phyloP scores from a whole-genome alignment of 1,140 invertebrate genomes.

The Leguminivora glycinivorella region DNA sequence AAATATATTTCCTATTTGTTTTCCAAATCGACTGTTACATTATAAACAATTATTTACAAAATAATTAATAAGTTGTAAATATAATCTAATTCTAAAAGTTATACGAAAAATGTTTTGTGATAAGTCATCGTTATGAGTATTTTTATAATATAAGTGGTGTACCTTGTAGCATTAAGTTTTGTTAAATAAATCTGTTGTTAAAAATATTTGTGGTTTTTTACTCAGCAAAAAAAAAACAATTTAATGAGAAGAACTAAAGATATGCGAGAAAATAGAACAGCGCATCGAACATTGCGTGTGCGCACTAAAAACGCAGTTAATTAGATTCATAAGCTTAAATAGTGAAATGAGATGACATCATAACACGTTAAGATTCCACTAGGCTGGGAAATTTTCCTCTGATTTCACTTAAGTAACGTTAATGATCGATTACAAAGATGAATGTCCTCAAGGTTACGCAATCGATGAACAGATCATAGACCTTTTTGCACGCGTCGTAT shows the following conservation, averaged over 20 bases:
- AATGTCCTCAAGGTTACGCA: constrained; percentile 37
- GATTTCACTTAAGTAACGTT: constrained; percentile 47
- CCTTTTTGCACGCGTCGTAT: background rate
- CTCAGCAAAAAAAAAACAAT: background rate
- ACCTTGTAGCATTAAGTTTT: constrained; percentile 21
- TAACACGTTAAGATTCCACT: constrained; percentile 37
- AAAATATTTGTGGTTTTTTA: constrained; percentile 2
- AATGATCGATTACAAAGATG: constrained; percentile 37
- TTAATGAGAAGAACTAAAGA: background rate
- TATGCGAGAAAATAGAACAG: constrained; percentile 14
- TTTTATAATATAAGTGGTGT: background rate
- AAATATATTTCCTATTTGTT: constrained; percentile 33
- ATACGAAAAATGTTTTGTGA: constrained; percentile 42
- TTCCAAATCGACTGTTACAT: background rate
- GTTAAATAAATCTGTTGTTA: constrained; percentile 28
- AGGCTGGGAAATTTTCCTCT: constrained; percentile 32
- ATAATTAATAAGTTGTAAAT: constrained; percentile 19
- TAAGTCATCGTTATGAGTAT: constrained; percentile 34
- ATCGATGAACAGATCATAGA: constrained; percentile 32
- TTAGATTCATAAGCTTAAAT: constrained; percentile 28
- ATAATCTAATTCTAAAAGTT: constrained; percentile 17
- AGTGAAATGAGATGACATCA: constrained; percentile 41
- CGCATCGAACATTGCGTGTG: background rate
- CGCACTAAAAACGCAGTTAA: constrained; percentile 19
- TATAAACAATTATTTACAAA: constrained; percentile 21